Conservation (phyloP, 2,113 vertebrate species). For the Agapornis roseicollis region DNA sequence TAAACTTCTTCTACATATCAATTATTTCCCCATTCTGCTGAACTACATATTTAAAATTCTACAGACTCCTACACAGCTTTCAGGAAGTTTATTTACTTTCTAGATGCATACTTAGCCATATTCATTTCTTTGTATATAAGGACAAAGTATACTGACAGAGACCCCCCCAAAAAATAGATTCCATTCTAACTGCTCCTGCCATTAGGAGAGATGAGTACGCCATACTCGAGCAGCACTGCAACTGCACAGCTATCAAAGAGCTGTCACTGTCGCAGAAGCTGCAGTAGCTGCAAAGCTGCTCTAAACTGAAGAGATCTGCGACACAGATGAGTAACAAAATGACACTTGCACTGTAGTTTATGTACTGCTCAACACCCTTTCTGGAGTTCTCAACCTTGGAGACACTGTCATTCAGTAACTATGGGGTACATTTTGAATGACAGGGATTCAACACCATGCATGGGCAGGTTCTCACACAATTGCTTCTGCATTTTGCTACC, state of each 20-base stretch:
- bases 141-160: neutral
- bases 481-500: neutral
- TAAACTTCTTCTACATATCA: neutral
- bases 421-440: fast-evolving
- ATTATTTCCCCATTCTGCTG: neutral
- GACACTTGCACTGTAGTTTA: fast-evolving
- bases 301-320: neutral
- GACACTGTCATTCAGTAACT: neutral
- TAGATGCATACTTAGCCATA: neutral
- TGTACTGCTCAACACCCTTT: neutral
- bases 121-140: neutral
- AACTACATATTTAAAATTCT: neutral
- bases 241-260: neutral
- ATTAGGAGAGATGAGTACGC: neutral
- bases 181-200: neutral
- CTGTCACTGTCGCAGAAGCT: fast-evolving
- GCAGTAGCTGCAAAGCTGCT: neutral
- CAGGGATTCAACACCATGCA: neutral
- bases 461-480: neutral
- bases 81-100: neutral
- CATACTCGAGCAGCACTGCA: neutral
- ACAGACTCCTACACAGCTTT: neutral
- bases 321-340: neutral
- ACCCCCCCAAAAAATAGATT: fast-evolving
- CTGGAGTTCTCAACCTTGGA: neutral